Conservation (phyloP, 2,797 vertebrate species). For the Calcarius lapponicus region DNA sequence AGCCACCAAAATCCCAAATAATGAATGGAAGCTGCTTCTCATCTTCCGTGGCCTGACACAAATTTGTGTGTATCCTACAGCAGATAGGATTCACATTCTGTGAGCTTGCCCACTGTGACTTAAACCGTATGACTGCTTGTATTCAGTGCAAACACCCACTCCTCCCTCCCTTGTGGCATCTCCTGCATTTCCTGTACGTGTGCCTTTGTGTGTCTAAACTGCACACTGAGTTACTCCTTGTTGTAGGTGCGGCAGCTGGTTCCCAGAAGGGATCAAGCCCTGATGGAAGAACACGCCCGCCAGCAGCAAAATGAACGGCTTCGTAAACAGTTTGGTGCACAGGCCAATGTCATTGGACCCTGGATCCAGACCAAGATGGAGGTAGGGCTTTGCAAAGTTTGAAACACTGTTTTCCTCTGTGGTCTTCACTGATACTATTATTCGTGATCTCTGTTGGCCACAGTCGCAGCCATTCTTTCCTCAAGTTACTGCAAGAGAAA, state of each 20-base stretch:
- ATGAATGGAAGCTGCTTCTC: neutral
- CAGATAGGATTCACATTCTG: neutral
- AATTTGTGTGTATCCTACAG: neutral
- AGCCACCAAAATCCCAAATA: neutral
- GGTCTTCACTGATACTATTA: neutral
- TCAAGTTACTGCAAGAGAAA: neutral
- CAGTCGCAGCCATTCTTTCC: neutral
- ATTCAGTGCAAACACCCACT: neutral
- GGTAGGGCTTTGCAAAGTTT: slow-evolving; percentile 73
- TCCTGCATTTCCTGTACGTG: neutral
- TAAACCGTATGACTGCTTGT: neutral
- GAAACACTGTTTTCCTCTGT: neutral
- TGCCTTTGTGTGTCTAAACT: neutral
- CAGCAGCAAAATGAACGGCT: slow-evolving; percentile 97
- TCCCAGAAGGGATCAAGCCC: slow-evolving; percentile 93
- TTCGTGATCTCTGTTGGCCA: neutral
- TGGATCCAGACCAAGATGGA: slow-evolving; percentile 99
- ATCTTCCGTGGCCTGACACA: neutral
- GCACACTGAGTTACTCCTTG: neutral
- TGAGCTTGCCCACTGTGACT: neutral
- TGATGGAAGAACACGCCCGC: slow-evolving; percentile 93
- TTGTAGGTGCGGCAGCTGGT: slow-evolving; percentile 92
- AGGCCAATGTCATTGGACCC: slow-evolving; percentile 96
- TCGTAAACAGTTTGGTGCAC: slow-evolving; percentile 93
- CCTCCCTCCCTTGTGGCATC: neutral